Percentiles rank a stretch among this genome's conserved stretches.
Conservation (phyloP, 2,113 vertebrate species). For the Telmatochromis brachygnathus region DNA sequence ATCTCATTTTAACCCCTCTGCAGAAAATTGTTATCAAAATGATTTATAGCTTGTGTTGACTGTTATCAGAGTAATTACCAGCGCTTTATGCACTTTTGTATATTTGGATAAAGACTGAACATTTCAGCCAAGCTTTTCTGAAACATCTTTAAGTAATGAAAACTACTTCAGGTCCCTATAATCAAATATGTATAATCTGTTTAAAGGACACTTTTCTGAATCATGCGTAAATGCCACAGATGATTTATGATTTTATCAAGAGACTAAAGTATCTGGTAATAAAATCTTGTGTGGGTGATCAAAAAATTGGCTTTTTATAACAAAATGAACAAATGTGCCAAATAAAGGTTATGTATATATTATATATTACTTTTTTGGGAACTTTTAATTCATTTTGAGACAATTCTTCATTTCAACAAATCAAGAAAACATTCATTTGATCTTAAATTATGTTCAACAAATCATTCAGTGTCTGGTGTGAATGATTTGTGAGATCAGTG, state of each 20-base stretch:
- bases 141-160: not conserved
- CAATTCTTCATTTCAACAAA: not conserved
- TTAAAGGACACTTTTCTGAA: not conserved
- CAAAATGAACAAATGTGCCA: not conserved
- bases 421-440: not conserved
- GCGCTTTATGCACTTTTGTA: not conserved
- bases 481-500: slow-evolving; percentile 20
- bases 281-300: not conserved
- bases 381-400: not conserved
- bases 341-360: not conserved
- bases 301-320: not conserved
- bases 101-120: not conserved
- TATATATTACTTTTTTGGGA: not conserved
- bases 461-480: not conserved
- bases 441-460: not conserved
- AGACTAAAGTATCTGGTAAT: not conserved
- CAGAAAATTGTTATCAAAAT: not conserved
- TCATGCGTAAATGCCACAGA: not conserved
- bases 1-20: not conserved
- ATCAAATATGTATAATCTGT: not conserved
- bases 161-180: not conserved
- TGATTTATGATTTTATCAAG: not conserved
- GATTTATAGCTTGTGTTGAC: not conserved
- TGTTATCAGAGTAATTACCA: not conserved
- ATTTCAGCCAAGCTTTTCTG: not conserved